Base-by-base conservation (phyloP, 2,888 invertebrate genomes). In the Actias luna region DNA sequence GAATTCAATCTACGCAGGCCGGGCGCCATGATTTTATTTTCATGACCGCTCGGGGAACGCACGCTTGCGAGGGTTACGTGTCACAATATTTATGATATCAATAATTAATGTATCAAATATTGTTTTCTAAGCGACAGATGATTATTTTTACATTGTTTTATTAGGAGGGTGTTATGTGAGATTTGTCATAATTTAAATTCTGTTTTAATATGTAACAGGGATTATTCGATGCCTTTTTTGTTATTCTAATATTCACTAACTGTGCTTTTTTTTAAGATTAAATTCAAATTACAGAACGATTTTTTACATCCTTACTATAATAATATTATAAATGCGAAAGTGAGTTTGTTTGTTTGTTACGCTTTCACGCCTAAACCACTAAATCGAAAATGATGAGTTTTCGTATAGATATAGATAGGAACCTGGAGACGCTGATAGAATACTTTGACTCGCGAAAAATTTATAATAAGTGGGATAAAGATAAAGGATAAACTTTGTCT, bases 21-120 rank as follows among this genome's bases (percentile, higher is more conserved):
- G 82, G 75, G 80, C 76, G 83, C 85, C 90, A 92, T 92, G 92
- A 92, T 92, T 92, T 92, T 91, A 92, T 92, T 92, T 91, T 92
- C 90, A 91, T 91, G 88, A 89, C 83, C 80, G 88, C 74, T 83
- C 69, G 78, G 91, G 89, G 89, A 89, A 77, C 42, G 60, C 64
- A 73, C 70, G 66, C 69, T 69, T 67, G 69, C 65, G 66, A 67
- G 69, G 81, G 84, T 84, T 59, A 42, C 25, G 29, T 42, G 27
- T 55, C 55, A 29, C 14, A 29, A 55, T 29, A 55, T 50, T 14
- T 14, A 18, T 18, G n/a, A 59, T 39, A 42, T 59, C 31, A 59
- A 59, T 59, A 59, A 59, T 59, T 42, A 39, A 59, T 59, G 35
- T 29, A 5, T 55, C 29, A 18, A 29, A 55, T 55, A 55, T 29